Conservation (phyloP, 2,888 invertebrate species). For the Myathropa florea region DNA sequence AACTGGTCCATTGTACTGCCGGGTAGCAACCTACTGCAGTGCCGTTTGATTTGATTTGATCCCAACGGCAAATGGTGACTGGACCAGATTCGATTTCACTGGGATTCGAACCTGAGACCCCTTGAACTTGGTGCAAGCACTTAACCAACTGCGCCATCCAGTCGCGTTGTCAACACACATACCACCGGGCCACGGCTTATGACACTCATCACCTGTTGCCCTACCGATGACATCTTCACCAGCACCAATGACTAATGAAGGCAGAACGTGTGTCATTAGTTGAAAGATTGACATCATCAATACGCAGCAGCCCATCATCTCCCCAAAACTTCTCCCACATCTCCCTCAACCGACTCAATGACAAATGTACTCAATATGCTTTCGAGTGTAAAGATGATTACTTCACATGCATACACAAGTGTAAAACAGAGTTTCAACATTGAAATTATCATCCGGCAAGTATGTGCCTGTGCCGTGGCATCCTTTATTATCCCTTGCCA, state of each 20-base stretch:
- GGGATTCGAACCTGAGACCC: too few relatives aligned
- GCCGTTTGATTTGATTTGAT: too few relatives aligned
- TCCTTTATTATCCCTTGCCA: slow-evolving; percentile 36
- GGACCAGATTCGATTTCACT: too few relatives aligned
- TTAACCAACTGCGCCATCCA: too few relatives aligned
- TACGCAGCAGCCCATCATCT: background rate
- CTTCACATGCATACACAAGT: background rate
- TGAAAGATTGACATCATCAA: background rate
- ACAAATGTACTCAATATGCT: background rate
- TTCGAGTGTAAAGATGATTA: background rate
- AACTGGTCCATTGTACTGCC: too few relatives aligned
- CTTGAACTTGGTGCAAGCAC: too few relatives aligned
- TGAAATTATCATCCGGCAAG: slow-evolving; percentile 39
- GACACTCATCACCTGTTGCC: background rate
- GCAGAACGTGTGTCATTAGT: background rate
- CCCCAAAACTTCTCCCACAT: background rate
- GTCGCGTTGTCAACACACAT: too few relatives aligned
- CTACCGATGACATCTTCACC: background rate
- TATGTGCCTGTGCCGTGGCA: background rate
- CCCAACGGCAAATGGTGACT: too few relatives aligned
- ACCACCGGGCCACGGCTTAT: too few relatives aligned
- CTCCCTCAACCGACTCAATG: background rate
- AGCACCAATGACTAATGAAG: background rate
- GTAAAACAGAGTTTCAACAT: slow-evolving; percentile 37
- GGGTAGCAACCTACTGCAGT: too few relatives aligned